Percentiles rank a stretch among this genome's conserved stretches.
These are phyloP conservation scores for Temnothorax nylanderi DNA, from an alignment of 1,140 invertebrate species.

Conservation along the genomic window DNA sequence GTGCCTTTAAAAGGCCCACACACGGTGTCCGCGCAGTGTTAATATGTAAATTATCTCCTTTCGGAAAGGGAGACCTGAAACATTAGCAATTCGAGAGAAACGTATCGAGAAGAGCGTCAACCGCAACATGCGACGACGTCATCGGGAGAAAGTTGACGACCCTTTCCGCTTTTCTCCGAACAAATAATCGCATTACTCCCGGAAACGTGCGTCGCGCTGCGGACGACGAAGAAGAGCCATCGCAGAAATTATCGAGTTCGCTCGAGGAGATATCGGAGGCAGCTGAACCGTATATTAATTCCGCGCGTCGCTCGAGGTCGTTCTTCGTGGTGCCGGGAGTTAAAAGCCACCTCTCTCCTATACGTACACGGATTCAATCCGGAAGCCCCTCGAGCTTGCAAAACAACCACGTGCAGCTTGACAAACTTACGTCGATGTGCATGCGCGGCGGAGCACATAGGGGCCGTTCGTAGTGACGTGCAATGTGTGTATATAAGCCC, in stretches of 20 bases:
- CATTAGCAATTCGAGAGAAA: neutral
- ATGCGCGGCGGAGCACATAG: constrained; percentile 30
- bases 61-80: neutral
- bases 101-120: neutral
- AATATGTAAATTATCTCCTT: neutral
- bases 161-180: neutral
- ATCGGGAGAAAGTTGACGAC: neutral
- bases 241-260: constrained; percentile 27
- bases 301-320: constrained; percentile 28
- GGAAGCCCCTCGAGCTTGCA: constrained; percentile 57
- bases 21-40: neutral
- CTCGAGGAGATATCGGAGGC: constrained; percentile 48
- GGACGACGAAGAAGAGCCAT: neutral
- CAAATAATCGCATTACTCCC: constrained; percentile 30
- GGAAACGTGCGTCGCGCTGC: neutral
- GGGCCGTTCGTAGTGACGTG: neutral
- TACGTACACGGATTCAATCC: constrained; percentile 58
- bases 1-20: too few relatives aligned
- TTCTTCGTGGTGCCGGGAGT: constrained; percentile 49
- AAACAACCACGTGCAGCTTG: constrained; percentile 58
- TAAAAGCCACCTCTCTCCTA: constrained; percentile 46
- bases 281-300: constrained; percentile 56
- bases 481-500: constrained; percentile 25
- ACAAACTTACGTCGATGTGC: constrained; percentile 57
- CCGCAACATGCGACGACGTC: neutral